Conservation (phyloP, 2,113 vertebrate species). For the Cervus canadensis region DNA sequence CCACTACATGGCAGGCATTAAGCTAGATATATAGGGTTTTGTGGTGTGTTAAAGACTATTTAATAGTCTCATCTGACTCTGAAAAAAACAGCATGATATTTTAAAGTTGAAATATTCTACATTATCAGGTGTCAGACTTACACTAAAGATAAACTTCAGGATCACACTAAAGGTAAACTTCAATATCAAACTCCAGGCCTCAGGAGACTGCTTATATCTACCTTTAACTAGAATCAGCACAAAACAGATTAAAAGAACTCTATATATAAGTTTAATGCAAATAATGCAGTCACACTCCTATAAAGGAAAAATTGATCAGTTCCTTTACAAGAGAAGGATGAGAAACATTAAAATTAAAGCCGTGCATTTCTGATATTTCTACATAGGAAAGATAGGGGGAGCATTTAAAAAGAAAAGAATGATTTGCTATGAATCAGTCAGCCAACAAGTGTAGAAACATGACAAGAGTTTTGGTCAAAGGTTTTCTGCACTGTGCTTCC, state of each 20-base stretch:
- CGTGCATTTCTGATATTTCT: background rate
- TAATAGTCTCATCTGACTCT: background rate
- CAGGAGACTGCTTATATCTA: background rate
- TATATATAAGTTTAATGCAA: background rate
- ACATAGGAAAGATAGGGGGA: background rate
- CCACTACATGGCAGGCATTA: background rate
- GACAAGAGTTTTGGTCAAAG: slow-evolving; percentile 3
- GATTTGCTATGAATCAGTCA: background rate
- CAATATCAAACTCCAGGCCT: background rate
- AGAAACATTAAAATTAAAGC: background rate
- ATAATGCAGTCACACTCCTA: background rate
- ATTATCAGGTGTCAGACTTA: background rate
- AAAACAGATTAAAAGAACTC: background rate
- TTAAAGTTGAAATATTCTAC: background rate
- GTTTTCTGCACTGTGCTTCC: background rate
- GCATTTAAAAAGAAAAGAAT: slow-evolving; percentile 16
- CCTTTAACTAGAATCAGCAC: background rate
- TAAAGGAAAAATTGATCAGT: background rate
- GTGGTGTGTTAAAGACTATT: background rate
- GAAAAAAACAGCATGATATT: background rate
- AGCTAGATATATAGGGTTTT: background rate
- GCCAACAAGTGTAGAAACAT: background rate
- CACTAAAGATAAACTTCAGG: background rate
- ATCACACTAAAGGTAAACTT: background rate
- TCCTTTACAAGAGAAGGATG: background rate